These are phyloP conservation scores for Neopelma chrysocephalum DNA, from an alignment of 2,797 vertebrate species.

Conservation along the genomic window DNA sequence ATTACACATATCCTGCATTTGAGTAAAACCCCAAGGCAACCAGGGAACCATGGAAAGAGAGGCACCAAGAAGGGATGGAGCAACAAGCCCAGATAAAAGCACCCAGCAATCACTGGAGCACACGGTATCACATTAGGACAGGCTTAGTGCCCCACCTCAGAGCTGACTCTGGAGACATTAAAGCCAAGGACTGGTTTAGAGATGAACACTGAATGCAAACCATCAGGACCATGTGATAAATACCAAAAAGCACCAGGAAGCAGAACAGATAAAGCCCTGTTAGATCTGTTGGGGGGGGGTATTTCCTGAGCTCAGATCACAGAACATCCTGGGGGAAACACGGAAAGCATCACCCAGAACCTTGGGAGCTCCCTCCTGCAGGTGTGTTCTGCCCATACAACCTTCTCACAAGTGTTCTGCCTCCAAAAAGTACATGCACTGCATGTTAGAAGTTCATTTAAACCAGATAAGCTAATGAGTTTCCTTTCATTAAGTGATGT, in stretches of 20 bases:
- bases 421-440: accelerated
- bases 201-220: not conserved
- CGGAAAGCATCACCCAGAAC: not conserved
- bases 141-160: not conserved
- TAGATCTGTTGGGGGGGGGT: not conserved
- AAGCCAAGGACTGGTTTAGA: not conserved
- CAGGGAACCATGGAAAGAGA: not conserved
- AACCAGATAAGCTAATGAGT: not conserved
- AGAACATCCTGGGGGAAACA: not conserved
- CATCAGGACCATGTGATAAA: accelerated
- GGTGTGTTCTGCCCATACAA: not conserved
- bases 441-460: not conserved
- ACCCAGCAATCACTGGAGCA: not conserved
- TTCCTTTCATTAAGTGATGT: not conserved
- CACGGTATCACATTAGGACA: accelerated
- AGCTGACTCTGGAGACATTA: not conserved
- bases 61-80: not conserved
- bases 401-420: not conserved
- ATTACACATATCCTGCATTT: not conserved
- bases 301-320: not conserved
- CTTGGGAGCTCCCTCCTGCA: not conserved
- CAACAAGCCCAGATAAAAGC: not conserved
- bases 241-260: not conserved
- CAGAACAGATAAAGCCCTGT: not conserved
- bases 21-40: not conserved